Conservation (phyloP, 2,113 vertebrate species). For the Pterocles burchelli region DNA sequence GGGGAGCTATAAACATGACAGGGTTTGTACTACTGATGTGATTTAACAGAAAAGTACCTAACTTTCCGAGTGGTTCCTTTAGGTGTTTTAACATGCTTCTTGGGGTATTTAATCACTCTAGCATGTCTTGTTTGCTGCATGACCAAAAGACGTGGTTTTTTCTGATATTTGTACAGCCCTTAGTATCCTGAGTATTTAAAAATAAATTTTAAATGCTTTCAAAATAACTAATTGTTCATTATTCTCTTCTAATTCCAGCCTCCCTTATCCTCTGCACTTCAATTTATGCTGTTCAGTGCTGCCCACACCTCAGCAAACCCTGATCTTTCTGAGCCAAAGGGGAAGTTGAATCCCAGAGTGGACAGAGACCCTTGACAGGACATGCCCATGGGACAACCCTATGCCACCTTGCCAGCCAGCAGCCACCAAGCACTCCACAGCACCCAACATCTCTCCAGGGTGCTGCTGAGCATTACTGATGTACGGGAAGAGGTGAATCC, state of each 20-base stretch:
- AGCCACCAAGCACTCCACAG: not conserved
- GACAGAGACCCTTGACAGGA: not conserved
- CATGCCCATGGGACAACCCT: not conserved
- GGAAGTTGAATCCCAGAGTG: not conserved
- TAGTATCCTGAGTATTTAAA: not conserved
- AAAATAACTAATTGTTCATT: not conserved
- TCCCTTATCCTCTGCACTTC: not conserved
- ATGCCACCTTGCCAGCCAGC: not conserved
- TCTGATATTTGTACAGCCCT: not conserved
- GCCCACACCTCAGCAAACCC: not conserved
- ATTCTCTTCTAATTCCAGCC: not conserved
- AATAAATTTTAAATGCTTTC: not conserved
- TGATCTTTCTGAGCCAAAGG: not conserved
- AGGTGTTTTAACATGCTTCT: not conserved
- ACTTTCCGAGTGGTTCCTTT: not conserved
- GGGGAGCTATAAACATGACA: not conserved
- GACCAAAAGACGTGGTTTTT: not conserved
- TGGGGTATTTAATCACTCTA: not conserved
- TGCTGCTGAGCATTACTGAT: not conserved
- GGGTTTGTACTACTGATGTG: not conserved
- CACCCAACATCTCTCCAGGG: not conserved
- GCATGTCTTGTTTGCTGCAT: not conserved
- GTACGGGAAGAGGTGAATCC: not conserved
- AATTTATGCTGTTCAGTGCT: not conserved
- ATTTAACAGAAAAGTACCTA: not conserved